A percentile compares a stretch with the other conserved stretches of the same genome.
These are phyloP conservation scores for Meloidogyne hapla DNA, from an alignment of 1,140 invertebrate genomes.

Conservation along the genomic window DNA sequence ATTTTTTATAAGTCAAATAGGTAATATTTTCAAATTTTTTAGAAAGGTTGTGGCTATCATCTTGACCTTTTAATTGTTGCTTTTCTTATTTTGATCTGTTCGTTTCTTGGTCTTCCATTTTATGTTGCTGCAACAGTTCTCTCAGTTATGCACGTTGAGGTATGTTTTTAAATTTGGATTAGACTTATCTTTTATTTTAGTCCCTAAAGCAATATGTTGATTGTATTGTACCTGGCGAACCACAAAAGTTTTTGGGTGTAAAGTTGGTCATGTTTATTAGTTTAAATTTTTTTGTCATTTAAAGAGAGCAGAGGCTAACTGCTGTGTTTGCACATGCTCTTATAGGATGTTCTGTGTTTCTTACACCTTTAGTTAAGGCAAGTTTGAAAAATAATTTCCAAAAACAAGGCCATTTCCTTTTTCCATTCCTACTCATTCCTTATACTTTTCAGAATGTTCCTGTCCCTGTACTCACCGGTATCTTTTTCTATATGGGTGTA, in stretches of 20 bases:
- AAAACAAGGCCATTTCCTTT: not conserved
- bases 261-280: constrained; percentile 48
- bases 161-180: constrained; percentile 35
- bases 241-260: constrained; percentile 35
- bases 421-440: too few relatives aligned
- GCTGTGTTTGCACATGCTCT: constrained; percentile 64
- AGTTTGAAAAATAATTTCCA: not conserved
- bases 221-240: constrained; percentile 30
- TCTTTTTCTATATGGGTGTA: constrained; percentile 65
- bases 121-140: constrained; percentile 68
- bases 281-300: not conserved
- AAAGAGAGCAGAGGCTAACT: constrained; percentile 66
- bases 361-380: constrained; percentile 39
- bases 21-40: not conserved
- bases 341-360: constrained; percentile 48
- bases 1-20: not conserved
- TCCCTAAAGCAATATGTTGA: constrained; percentile 61
- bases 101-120: constrained; percentile 67
- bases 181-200: constrained; percentile 52
- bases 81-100: constrained; percentile 64
- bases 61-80: constrained; percentile 65
- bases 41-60: constrained; percentile 67
- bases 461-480: constrained; percentile 65
- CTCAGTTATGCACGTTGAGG: constrained; percentile 63
- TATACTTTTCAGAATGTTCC: constrained; percentile 61